Base-by-base conservation (phyloP, 2,888 invertebrate species). In the Phaedon cochleariae region DNA sequence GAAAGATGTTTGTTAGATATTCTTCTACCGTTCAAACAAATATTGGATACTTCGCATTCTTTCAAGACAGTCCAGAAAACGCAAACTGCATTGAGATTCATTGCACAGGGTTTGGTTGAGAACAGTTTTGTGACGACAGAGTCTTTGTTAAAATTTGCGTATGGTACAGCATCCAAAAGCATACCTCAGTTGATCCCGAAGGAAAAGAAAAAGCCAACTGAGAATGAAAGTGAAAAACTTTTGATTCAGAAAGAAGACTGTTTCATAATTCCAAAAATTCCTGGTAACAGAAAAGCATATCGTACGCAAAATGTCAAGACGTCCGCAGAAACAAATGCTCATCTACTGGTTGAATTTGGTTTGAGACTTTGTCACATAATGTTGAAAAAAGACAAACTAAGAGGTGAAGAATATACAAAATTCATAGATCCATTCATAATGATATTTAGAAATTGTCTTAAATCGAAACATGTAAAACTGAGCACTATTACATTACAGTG, bases 301-400 rank as follows among this genome's bases (percentile, higher is more conserved):
- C 70, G 82, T 46, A 79, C 82, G 59, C 76, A 76, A 45, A 76
- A 77, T 10, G 88, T 89, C 26, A 90, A 87, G 79, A 87, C 87
- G 0, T 91, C 91, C 21, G 86, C 87, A 1, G 90, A 90, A 79
- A 91, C 94, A 0, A 97, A 97, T 80, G 90, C 92, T 1, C 95
- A 97, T 80, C 87, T 97, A 0, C 84, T 98, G 52, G 90, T 95
- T 0, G 96, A 97, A 82, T 97, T 97, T 81, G 96, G 96, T 41
- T 85, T 98, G 65, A 91, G 92, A 77, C 85, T 95, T 37, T 86
- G 92, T 9, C 89, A 91, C 71, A 87, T 91, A 52, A 85, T 94
- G 55, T 80, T 96, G 45, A 94, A 94, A 82, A 86, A 91, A 52
- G 93, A 95, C 74, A 92, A 91, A 80, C 82, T 93, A 0, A 82